phyloP scores from a whole-genome alignment of 2,888 invertebrate genomes.

The Schizaphis graminum region DNA sequence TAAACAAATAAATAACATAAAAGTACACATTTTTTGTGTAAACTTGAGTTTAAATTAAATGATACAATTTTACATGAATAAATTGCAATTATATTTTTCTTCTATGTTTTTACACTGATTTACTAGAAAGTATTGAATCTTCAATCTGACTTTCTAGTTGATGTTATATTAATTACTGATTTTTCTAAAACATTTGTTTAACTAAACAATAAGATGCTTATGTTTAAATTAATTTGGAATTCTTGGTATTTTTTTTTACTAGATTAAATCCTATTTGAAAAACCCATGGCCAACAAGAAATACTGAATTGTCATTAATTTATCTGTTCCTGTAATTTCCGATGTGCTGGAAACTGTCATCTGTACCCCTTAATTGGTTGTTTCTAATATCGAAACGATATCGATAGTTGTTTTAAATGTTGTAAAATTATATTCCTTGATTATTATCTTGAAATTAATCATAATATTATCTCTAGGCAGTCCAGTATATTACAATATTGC shows the following conservation, averaged over 20 bases:
- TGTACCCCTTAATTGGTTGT: background rate
- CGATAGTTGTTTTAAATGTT: background rate
- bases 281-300: background rate
- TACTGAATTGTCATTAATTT: background rate
- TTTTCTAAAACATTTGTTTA: background rate
- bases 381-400: background rate
- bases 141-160: background rate
- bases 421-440: background rate
- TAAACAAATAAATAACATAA: background rate
- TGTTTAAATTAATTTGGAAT: background rate
- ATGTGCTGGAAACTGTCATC: background rate
- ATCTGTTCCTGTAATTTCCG: background rate
- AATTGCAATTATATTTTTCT: background rate
- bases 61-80: background rate
- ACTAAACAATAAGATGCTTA: background rate
- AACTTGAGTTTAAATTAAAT: background rate
- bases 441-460: background rate
- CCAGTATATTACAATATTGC: background rate
- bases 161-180: background rate
- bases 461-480: background rate
- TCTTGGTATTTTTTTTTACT: background rate
- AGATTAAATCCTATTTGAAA: background rate
- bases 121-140: background rate
- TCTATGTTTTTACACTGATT: background rate
- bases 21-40: background rate